Base-by-base conservation (phyloP, 1,140 invertebrate species). In the Calliopsis andreniformis region DNA sequence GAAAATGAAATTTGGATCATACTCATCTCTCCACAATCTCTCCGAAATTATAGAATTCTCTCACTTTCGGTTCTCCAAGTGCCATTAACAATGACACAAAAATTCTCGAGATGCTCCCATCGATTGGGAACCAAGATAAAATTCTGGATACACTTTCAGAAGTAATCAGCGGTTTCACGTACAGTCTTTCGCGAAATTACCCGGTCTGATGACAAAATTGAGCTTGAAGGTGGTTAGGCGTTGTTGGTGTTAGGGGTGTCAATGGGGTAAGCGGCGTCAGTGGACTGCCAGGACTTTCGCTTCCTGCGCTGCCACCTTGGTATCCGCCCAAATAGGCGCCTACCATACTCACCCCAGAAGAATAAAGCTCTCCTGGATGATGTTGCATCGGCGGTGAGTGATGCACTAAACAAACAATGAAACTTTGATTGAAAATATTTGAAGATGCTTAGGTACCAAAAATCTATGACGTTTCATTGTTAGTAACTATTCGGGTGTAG, bases 211-310 rank as follows among this genome's bases (percentile, higher is more conserved):
- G 88, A 20, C 87, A 89, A 62, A 88, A 89, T 47, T 89, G 88
- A 3, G 87, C 66, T 68, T 89, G 88, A 53, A 87, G 76, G 28
- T 88, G 87, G 18, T 87, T 89, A 30, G 88, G 88, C 23, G 88
- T 89, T 16, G 87, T 87, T 53, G 88, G 88, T 23, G 88, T 88
- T 61, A 89, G 73, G 6, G 88, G 88, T 7, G 88, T 89, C 43
- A 89, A 53, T 0, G 88, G 88, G 39, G 88, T 89, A 28, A 89
- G 75, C 5, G 88, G 88, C 7, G 88, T 89, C 59, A 89, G 66
- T 0, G 88, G 88, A 73, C 88, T 89, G 56, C 85, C 88, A 39
- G 88, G 88, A 76, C 88, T 89, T 39, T 89, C 88, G 55, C 88
- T 89, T 12, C 88, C 87, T 12, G 80, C 87, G 49, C 87, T 89